Evolutionary conservation across 2,797 vertebrate genomes (phyloP).

Genomic region (Gobio occitaniae): DNA sequence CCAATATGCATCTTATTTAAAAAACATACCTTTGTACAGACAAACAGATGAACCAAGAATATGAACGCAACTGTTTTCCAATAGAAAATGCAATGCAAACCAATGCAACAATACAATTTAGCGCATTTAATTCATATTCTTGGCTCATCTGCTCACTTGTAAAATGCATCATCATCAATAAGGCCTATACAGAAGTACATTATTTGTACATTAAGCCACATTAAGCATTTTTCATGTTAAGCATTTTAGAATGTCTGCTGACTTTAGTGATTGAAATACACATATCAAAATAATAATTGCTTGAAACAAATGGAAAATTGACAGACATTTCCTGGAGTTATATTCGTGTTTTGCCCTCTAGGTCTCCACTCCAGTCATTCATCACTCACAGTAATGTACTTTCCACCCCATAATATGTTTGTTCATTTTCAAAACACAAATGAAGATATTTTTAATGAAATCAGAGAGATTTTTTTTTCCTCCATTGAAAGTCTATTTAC

Average conservation of each 20-base stretch:
- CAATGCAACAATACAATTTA: not conserved
- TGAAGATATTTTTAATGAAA: too few relatives aligned
- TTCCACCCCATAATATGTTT: too few relatives aligned
- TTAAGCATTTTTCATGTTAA: not conserved
- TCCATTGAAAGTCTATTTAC: too few relatives aligned
- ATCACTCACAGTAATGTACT: too few relatives aligned
- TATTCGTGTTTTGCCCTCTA: too few relatives aligned
- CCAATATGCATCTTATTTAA: too few relatives aligned
- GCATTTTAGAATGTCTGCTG: not conserved
- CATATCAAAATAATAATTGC: not conserved
- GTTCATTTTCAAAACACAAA: too few relatives aligned
- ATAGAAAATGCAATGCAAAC: not conserved
- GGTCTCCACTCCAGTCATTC: not conserved
- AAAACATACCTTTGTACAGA: too few relatives aligned
- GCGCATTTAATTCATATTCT: not conserved
- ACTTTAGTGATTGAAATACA: not conserved
- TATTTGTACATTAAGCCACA: too few relatives aligned
- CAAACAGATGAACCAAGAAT: not conserved
- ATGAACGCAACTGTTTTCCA: not conserved
- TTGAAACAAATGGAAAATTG: not conserved
- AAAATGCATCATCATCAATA: too few relatives aligned
- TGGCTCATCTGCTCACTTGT: not conserved
- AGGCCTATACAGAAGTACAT: not conserved
- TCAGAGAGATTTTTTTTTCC: too few relatives aligned
- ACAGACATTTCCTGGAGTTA: too few relatives aligned